Percentiles rank a stretch among this genome's conserved stretches.
phyloP scores from a whole-genome alignment of 2,113 vertebrate genomes.

The Channa maculata region DNA sequence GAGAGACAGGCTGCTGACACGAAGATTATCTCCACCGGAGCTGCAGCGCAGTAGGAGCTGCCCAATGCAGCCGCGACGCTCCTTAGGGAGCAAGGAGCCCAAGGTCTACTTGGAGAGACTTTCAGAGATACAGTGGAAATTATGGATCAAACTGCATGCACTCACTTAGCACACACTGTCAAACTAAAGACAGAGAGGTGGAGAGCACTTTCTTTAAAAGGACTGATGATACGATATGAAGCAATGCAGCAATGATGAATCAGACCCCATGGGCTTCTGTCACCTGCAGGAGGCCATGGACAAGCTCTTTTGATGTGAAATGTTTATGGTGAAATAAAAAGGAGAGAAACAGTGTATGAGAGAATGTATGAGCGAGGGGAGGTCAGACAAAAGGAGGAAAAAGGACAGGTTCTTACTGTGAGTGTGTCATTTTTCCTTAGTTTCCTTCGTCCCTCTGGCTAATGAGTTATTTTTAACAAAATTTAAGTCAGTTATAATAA shows the following conservation, averaged over 20 bases:
- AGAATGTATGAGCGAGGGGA: not conserved
- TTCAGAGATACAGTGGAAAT: slow-evolving; percentile 38
- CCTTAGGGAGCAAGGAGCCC: slow-evolving; percentile 58
- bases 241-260: slow-evolving; percentile 43
- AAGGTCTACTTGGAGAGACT: slow-evolving; percentile 47
- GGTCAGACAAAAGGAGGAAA: not conserved
- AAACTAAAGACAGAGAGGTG: slow-evolving; percentile 16
- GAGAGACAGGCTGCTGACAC: slow-evolving; percentile 77
- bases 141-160: slow-evolving; percentile 34
- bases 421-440: slow-evolving; percentile 28
- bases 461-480: slow-evolving; percentile 23
- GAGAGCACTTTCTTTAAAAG: slow-evolving; percentile 32
- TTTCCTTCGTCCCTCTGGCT: slow-evolving; percentile 16
- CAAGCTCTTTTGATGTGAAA: slow-evolving; percentile 30
- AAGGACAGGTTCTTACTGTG: slow-evolving; percentile 22
- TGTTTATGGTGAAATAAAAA: slow-evolving; percentile 37
- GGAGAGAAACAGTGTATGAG: not conserved
- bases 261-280: slow-evolving; percentile 30
- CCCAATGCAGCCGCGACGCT: slow-evolving; percentile 60
- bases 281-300: slow-evolving; percentile 36
- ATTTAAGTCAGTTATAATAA: slow-evolving; percentile 18
- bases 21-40: slow-evolving; percentile 76
- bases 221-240: slow-evolving; percentile 31
- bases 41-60: slow-evolving; percentile 60
- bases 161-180: slow-evolving; percentile 32